A percentile compares a stretch with the other conserved stretches of the same genome.
phyloP scores from a whole-genome alignment of 1,140 invertebrate genomes.

The Leptinotarsa texana region DNA sequence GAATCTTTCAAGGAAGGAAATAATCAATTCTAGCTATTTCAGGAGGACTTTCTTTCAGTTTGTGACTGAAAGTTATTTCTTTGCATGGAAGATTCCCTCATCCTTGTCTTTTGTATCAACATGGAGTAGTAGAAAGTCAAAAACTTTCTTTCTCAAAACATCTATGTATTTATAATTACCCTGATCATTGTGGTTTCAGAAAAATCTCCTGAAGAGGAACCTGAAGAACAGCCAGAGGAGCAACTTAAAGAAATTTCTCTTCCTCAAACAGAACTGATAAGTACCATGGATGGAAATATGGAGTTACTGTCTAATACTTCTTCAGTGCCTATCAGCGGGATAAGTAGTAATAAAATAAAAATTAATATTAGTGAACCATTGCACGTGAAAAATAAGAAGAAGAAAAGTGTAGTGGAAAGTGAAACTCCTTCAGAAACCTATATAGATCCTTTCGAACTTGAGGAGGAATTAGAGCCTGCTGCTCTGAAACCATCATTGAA shows the following conservation, averaged over 20 bases:
- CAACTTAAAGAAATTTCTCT: neutral
- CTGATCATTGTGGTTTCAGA: neutral
- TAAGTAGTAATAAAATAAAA: conserved; percentile 67
- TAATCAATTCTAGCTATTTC: too few species aligned
- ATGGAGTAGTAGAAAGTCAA: too few species aligned
- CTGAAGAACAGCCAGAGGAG: neutral
- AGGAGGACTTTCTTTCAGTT: too few species aligned
- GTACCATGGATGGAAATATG: conserved; percentile 74
- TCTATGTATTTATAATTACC: too few species aligned
- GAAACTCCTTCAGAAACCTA: conserved; percentile 32
- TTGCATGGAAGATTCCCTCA: too few species aligned
- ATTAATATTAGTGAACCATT: conserved; percentile 79
- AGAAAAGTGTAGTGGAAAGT: conserved; percentile 31
- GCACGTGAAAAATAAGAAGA: conserved; percentile 54
- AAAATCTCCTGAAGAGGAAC: neutral
- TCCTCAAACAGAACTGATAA: conserved; percentile 64
- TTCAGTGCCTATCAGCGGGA: conserved; percentile 56
- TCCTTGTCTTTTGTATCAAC: too few species aligned
- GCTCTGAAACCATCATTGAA: too few species aligned
- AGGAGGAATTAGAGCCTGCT: conserved; percentile 59
- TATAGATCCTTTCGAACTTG: conserved; percentile 53
- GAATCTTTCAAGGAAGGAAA: too few species aligned
- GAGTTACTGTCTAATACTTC: conserved; percentile 63
- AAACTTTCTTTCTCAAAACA: too few species aligned
- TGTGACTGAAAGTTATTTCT: too few species aligned